These are phyloP conservation scores for Chloropsis cyanopogon DNA, from an alignment of 2,113 vertebrate species.

Conservation along the genomic window DNA sequence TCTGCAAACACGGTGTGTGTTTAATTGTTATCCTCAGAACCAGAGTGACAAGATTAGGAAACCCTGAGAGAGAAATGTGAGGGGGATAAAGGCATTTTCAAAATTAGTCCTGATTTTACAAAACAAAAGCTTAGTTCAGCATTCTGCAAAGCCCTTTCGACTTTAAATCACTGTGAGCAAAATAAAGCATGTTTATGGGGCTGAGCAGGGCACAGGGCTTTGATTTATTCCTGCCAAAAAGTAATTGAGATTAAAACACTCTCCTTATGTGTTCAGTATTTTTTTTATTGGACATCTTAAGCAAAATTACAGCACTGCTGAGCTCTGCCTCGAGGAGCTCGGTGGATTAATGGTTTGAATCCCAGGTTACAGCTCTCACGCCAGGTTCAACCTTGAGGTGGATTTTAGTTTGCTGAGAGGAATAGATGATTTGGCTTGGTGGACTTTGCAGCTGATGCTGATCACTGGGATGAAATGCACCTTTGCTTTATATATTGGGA, in stretches of 20 bases:
- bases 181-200: slow-evolving; percentile 43
- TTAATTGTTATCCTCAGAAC: background rate
- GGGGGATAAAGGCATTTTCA: background rate
- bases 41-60: background rate
- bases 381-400: background rate
- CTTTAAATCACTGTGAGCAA: slow-evolving; percentile 26
- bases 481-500: background rate
- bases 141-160: background rate
- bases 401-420: background rate
- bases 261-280: slow-evolving; percentile 8
- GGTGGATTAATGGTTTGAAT: slow-evolving; percentile 8
- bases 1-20: background rate
- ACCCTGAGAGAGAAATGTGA: background rate
- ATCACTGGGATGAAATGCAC: background rate
- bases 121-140: slow-evolving; percentile 25
- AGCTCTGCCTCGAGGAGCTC: background rate
- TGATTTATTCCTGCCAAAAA: slow-evolving; percentile 35
- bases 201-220: slow-evolving; percentile 2
- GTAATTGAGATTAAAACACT: slow-evolving; percentile 46
- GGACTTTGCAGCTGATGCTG: background rate
- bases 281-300: slow-evolving; percentile 35
- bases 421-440: background rate
- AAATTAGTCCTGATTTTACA: slow-evolving; percentile 7
- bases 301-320: slow-evolving; percentile 34
- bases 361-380: background rate